Evolutionary conservation across 2,888 invertebrate species (phyloP), one percentile per base, ranked within the genome.

Genomic region (Rotaria magnacalcarata): DNA sequence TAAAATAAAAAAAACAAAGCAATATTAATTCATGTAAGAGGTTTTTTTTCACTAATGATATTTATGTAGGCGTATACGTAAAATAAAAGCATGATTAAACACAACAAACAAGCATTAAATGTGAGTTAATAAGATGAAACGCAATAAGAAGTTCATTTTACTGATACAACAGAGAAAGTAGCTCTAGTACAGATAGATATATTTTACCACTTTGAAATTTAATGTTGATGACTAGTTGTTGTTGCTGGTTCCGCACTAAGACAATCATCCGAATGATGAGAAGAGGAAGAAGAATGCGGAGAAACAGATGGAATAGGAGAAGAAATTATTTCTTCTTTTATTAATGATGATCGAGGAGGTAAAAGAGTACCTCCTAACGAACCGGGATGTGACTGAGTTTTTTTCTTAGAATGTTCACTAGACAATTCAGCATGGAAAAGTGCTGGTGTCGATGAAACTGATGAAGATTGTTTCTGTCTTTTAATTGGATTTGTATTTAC

Each of bases 251-350:
- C 47, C 24, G 24, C n/a, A 43, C 80, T 47, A 47, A 47, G 47
- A n/a, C 80, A 80, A 80, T 80, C 80, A 47, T 80, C 80, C 47
- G 80, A 80, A 80, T 80, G 80, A 80, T 80, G 80, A 80, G 80
- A 80, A 80, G 80, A 43, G 24, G 75, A 43, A 43, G 75, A 47
- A 24, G 80, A 80, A 80, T 80, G 80, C 4, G 47, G 34, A 80
- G 43, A 80, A 11, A 43, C 47, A 47, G 80, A 80, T 80, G 43
- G 24, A n/a, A 80, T 41, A 47, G 47, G 80, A 19, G 80, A 80
- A 47, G 47, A 80, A 80, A 47, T 4, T 3, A 80, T n/a, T 80
- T 47, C 80, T 80, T 47, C 80, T 80, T 43, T 80, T 41, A 24
- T 43, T 47, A 67, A 67, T 67, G 67, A 34, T 67, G 67, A 67